phyloP scores from a whole-genome alignment of 1,140 invertebrate genomes.

The Agrilus planipennis region DNA sequence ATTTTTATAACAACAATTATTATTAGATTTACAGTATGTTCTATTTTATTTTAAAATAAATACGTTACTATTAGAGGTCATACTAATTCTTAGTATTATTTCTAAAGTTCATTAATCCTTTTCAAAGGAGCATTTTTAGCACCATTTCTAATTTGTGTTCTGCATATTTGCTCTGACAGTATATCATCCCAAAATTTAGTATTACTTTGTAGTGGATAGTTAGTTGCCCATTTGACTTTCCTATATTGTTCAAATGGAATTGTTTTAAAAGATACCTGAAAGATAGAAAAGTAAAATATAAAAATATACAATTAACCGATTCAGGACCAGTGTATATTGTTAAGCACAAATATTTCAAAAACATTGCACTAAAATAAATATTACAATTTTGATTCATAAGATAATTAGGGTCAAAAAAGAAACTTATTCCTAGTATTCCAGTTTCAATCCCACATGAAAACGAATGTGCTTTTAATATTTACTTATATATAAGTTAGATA shows the following conservation, averaged over 20 bases:
- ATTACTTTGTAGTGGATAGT: conserved; percentile 4
- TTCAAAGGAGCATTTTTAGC: too few species aligned
- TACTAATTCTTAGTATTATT: conserved; percentile 20
- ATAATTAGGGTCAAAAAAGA: not conserved
- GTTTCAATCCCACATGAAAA: not conserved
- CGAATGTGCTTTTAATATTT: not conserved
- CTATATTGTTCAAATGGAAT: conserved; percentile 16
- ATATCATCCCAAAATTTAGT: conserved; percentile 23
- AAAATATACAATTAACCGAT: not conserved
- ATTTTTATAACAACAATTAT: too few species aligned
- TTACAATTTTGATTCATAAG: not conserved
- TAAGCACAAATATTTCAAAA: not conserved
- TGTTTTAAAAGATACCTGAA: conserved; percentile 19
- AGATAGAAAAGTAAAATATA: conserved; percentile 4
- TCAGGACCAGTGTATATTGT: not conserved
- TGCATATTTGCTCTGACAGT: conserved; percentile 8
- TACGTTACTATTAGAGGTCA: conserved; percentile 17
- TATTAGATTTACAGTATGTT: too few species aligned
- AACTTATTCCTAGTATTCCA: not conserved
- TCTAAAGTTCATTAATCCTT: too few species aligned
- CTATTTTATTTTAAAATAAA: conserved; percentile 12
- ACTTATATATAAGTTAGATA: conserved; percentile 3
- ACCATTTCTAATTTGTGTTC: conserved; percentile 16
- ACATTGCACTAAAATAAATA: not conserved
- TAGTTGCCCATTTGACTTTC: conserved; percentile 9